phyloP scores from a whole-genome alignment of 2,797 vertebrate species.

The Danionella dracula region DNA sequence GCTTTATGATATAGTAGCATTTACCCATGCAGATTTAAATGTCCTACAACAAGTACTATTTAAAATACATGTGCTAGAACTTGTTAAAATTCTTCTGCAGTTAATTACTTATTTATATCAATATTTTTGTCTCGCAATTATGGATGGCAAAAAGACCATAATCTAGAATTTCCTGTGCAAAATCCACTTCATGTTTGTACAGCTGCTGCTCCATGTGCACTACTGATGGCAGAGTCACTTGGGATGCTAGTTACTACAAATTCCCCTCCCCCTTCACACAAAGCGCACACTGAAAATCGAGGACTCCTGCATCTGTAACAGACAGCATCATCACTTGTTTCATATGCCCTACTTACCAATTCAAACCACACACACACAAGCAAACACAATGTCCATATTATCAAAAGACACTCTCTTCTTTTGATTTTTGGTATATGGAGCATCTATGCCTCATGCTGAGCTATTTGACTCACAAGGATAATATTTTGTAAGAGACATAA shows the following conservation, averaged over 20 bases:
- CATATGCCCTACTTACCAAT: neutral
- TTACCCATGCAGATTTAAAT: too few relatives aligned
- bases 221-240: neutral
- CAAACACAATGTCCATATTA: neutral
- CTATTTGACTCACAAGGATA: neutral
- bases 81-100: too few relatives aligned
- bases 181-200: neutral
- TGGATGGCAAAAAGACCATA: too few relatives aligned
- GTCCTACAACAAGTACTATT: too few relatives aligned
- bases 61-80: too few relatives aligned
- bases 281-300: neutral
- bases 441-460: neutral
- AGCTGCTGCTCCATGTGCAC: neutral
- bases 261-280: neutral
- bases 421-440: neutral
- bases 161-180: neutral
- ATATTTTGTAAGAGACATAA: neutral
- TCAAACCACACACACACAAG: neutral
- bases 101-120: too few relatives aligned
- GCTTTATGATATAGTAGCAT: too few relatives aligned
- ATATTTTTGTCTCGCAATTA: too few relatives aligned
- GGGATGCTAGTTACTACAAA: neutral
- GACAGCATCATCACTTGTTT: neutral
- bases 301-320: neutral
- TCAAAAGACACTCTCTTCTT: slow-evolving; percentile 1